A percentile compares a stretch with the other conserved stretches of the same genome.
These are phyloP conservation scores for Psittacula cyanocephala DNA, from an alignment of 2,113 vertebrate species.

Conservation along the genomic window DNA sequence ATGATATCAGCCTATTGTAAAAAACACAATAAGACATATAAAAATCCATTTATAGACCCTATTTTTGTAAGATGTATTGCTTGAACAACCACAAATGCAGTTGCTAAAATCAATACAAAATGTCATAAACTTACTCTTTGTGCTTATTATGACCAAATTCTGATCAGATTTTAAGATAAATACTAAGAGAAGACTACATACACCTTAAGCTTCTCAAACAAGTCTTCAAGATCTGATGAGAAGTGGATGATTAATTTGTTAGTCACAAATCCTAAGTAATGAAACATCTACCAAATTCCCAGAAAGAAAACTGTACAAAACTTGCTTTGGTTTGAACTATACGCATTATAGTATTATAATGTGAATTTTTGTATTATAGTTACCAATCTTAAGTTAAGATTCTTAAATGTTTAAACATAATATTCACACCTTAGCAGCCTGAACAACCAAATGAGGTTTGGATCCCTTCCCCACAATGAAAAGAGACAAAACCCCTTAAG, in stretches of 20 bases:
- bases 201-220: neutral
- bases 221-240: neutral
- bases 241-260: neutral
- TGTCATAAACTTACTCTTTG: neutral
- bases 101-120: neutral
- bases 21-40: neutral
- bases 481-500: neutral
- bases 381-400: neutral
- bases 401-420: neutral
- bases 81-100: neutral
- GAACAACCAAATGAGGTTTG: neutral
- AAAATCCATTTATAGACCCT: neutral
- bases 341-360: no score
- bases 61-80: neutral
- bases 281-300: neutral
- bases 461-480: neutral
- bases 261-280: neutral
- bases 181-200: neutral
- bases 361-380: no score
- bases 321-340: neutral
- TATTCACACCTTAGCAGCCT: neutral
- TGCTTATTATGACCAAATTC: neutral
- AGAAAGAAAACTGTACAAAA: neutral
- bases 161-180: neutral
- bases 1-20: neutral